Evolutionary conservation across 2,113 vertebrate species (phyloP).

Genomic region (Vidua chalybeata): DNA sequence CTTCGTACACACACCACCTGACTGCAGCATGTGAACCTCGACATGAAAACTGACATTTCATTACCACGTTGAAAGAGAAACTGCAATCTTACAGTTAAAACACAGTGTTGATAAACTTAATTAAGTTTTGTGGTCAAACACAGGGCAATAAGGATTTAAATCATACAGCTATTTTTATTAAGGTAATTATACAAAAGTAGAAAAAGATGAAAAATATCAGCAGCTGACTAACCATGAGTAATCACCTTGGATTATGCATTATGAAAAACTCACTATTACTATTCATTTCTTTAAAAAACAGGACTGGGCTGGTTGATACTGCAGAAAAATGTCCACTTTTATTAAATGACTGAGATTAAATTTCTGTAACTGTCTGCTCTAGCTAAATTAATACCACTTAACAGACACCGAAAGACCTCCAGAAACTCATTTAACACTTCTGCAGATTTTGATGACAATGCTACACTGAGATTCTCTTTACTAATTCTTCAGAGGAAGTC

Average conservation of each 20-base stretch:
- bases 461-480: not conserved
- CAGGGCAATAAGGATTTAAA: not conserved
- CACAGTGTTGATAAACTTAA: not conserved
- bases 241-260: not conserved
- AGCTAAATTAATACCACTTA: not conserved
- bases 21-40: not conserved
- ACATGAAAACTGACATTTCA: not conserved
- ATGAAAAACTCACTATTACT: not conserved
- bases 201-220: not conserved
- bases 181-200: not conserved
- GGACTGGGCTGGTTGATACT: not conserved
- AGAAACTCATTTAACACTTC: not conserved
- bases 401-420: not conserved
- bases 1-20: not conserved
- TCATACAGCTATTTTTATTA: not conserved
- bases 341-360: not conserved
- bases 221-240: conserved; percentile 19
- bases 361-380: not conserved
- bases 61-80: not conserved
- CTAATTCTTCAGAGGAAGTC: not conserved
- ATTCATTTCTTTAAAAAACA: not conserved
- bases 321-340: not conserved
- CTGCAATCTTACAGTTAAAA: not conserved
- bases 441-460: not conserved
- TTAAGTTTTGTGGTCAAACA: not conserved